Base-by-base conservation (phyloP, 2,797 vertebrate genomes). In the Crenichthys baileyi region DNA sequence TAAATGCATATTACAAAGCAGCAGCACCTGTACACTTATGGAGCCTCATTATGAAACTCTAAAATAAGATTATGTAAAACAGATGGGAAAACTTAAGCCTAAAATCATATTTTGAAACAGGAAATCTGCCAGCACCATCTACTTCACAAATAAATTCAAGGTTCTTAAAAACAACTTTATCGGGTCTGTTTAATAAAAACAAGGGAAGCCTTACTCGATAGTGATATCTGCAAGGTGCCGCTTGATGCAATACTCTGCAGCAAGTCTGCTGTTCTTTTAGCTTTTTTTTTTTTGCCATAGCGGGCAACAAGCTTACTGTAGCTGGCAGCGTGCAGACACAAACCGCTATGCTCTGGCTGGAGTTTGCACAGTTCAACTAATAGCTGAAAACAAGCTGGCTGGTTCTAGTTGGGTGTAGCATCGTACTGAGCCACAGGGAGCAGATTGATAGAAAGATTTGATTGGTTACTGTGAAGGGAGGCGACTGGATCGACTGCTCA, bases 301-400 rank as follows among this genome's bases (percentile, higher is more conserved):
- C n/a, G 22, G 67, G 13, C 67, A 70, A 12, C 41, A 44, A 46
- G 41, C 41, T 26, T 26, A 46, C 41, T 51, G 9, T 22, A 79
- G 73, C 79, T 90, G 90, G 83, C 87, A 89, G 72, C 18, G 72
- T 79, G 80, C 26, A 58, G 74, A 74, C 74, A 63, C 75, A 74
- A 88, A 86, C 83, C 65, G 76, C 78, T 88, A 85, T 79, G 87
- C 78, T 83, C 77, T 87, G 82, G 83, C 90, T 93, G 93, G 91
- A 84, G 50, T 74, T 65, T 18, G 72, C 83, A 80, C 72, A 26
- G 83, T 94, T 93, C 93, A 95, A 94, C 67, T 70, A 70, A 70
- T 44, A n/a, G 41, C 22, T 68, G 65, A 68, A 68, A 68, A 68
- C 65, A 68, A n/a, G 11, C 41, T 44, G 39, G 65, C 65, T n/a